These are phyloP conservation scores for Esperia sulphurella DNA, from an alignment of 2,888 invertebrate species.

Conservation along the genomic window DNA sequence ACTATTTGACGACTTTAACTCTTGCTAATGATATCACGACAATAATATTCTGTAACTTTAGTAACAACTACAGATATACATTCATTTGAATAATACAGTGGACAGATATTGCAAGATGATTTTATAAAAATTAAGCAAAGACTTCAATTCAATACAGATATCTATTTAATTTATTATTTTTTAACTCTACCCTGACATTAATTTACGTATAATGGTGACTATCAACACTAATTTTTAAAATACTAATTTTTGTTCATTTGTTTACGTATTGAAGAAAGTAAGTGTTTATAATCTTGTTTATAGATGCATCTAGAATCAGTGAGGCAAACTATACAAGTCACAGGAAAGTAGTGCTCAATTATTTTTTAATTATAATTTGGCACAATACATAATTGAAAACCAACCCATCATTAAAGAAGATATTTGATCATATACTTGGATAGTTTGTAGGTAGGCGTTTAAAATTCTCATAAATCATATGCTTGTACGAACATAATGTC, in stretches of 20 bases:
- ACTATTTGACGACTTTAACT: slow-evolving; percentile 41
- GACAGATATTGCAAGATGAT: slow-evolving; percentile 69
- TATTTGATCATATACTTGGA: background rate
- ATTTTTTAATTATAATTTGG: slow-evolving; percentile 62
- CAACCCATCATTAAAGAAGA: slow-evolving; percentile 24
- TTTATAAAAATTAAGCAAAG: slow-evolving; percentile 65
- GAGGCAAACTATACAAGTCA: background rate
- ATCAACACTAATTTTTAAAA: slow-evolving; percentile 67
- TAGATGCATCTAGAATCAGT: background rate
- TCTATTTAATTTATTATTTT: slow-evolving; percentile 50
- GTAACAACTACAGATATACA: slow-evolving; percentile 31
- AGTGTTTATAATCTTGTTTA: slow-evolving; percentile 14
- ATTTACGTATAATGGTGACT: slow-evolving; percentile 92
- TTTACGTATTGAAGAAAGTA: slow-evolving; percentile 55
- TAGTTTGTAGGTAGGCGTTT: no score
- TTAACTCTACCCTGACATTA: slow-evolving; percentile 88
- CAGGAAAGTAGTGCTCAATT: slow-evolving; percentile 19
- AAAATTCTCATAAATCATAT: no score
- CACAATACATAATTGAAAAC: slow-evolving; percentile 67
- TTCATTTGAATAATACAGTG: slow-evolving; percentile 52
- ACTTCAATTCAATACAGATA: slow-evolving; percentile 60
- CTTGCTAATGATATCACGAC: slow-evolving; percentile 64
- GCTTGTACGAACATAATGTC: no score
- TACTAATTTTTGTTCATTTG: slow-evolving; percentile 63
- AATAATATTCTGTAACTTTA: slow-evolving; percentile 36